phyloP scores from a whole-genome alignment of 2,797 vertebrate species.

The Harpagifer antarcticus region DNA sequence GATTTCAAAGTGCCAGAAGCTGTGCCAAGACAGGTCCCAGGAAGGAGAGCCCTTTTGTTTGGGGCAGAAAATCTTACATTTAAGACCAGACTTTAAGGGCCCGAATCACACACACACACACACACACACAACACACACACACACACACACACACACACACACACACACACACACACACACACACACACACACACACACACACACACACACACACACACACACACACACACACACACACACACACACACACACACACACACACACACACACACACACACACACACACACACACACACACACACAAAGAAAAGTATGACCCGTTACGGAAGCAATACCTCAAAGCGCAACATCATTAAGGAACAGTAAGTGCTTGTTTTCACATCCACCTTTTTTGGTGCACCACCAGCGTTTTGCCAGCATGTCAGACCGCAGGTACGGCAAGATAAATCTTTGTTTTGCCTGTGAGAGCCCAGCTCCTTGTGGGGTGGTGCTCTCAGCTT shows the following conservation, averaged over 20 bases:
- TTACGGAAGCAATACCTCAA: slow-evolving; percentile 66
- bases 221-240: slow-evolving; percentile 9
- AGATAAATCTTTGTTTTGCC: slow-evolving; percentile 78
- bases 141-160: neutral
- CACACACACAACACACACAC: slow-evolving; percentile 4
- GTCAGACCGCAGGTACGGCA: slow-evolving; percentile 81
- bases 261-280: neutral
- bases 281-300: too few species aligned
- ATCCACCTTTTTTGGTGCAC: slow-evolving; percentile 57
- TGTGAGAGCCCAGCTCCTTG: slow-evolving; percentile 78
- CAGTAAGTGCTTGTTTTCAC: slow-evolving; percentile 70
- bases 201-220: slow-evolving; percentile 4
- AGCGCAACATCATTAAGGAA: slow-evolving; percentile 61
- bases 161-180: slow-evolving; percentile 1
- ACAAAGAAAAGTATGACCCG: slow-evolving; percentile 44
- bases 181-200: slow-evolving; percentile 4
- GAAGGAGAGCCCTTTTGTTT: slow-evolving; percentile 75
- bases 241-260: neutral
- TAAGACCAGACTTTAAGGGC: slow-evolving; percentile 61
- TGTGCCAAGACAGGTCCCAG: slow-evolving; percentile 77
- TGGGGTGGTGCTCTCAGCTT: slow-evolving; percentile 82
- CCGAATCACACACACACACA: slow-evolving; percentile 25
- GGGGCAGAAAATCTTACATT: slow-evolving; percentile 65
- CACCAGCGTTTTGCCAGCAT: slow-evolving; percentile 65
- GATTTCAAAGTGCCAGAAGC: slow-evolving; percentile 79